Evolutionary conservation across 2,113 vertebrate species (phyloP).

Genomic region (Nerophis lumbriciformis): DNA sequence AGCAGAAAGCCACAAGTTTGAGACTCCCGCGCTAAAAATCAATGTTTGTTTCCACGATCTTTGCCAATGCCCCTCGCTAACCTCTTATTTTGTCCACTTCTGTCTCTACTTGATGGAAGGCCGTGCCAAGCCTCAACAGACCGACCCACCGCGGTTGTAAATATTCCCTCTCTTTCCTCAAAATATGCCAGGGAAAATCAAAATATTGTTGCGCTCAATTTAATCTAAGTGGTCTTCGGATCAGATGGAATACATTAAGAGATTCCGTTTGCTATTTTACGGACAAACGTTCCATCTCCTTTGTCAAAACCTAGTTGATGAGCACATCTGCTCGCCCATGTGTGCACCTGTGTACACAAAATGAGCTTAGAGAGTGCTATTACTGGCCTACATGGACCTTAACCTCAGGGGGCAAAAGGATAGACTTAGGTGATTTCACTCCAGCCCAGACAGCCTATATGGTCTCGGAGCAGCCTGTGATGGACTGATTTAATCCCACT

Average conservation of each 20-base stretch:
- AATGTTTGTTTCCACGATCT: no score
- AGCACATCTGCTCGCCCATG: not conserved
- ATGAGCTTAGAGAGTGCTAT: slow-evolving; percentile 22
- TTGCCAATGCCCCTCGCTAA: no score
- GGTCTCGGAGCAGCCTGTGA: slow-evolving; percentile 52
- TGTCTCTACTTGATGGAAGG: no score
- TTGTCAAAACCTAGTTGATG: not conserved
- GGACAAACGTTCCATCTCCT: not conserved
- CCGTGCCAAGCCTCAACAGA: no score
- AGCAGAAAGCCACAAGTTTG: no score
- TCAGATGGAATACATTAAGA: not conserved
- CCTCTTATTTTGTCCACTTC: no score
- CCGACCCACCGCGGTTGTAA: not conserved
- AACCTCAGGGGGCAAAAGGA: slow-evolving; percentile 35
- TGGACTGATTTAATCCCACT: slow-evolving; percentile 70
- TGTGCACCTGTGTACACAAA: slow-evolving; percentile 6
- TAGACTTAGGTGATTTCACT: slow-evolving; percentile 49
- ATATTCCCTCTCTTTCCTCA: not conserved
- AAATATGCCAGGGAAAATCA: not conserved
- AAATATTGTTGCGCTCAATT: slow-evolving; percentile 2
- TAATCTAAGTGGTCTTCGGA: not conserved
- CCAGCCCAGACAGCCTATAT: slow-evolving; percentile 34
- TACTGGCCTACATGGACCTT: slow-evolving; percentile 41
- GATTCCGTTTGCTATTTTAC: not conserved
- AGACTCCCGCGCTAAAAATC: no score